Base-by-base conservation (phyloP, 2,797 vertebrate genomes). In the Rhynchotus rufescens region DNA sequence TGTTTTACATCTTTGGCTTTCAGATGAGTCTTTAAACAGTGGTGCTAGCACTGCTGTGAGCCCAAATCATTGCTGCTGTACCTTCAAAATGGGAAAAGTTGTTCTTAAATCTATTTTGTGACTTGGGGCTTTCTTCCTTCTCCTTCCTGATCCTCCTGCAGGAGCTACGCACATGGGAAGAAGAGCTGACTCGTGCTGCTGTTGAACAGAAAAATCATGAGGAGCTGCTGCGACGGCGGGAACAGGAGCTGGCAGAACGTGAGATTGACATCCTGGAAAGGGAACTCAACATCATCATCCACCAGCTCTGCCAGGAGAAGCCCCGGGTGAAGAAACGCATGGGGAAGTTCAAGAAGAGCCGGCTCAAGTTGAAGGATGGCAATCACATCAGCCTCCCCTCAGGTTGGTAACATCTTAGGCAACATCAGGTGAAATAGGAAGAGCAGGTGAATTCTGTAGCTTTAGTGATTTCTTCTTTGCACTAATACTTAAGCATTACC, bases 281-380 rank as follows among this genome's bases (percentile, higher is more conserved):
- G 22, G 99, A 99, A 87, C 98, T 99, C 72, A 99, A 99, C 96
- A 98, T 99, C 96, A 99, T 99, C 97, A 99, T 99, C 89, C 99
- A 99, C 97, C 99, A 99, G 96, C 98, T 99, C 79, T 99, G 99
- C 97, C 98, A 98, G 96, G 99, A 99, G 91, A 99, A 99, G 95
- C 99, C 99, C 36, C 98, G 98, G 2, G 99, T 99, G 91, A 99
- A 99, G 97, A 98, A 98, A 84, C 98, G 99, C 76, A 99, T 99
- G 97, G 99, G 99, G 89, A 99, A 99, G 95, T 99, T 99, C 97
- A 98, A 98, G 83, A 98, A 98, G 95, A 99, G 91, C 95, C 98
- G 99, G 42, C 98, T 99, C 47, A 99, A 99, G 96, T 97, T 99
- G 62, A 99, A 99, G 96, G 99, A 99, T 3, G 99, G 99, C 85